Evolutionary conservation across 2,113 vertebrate species (phyloP).

Genomic region (Brachyistius frenatus): DNA sequence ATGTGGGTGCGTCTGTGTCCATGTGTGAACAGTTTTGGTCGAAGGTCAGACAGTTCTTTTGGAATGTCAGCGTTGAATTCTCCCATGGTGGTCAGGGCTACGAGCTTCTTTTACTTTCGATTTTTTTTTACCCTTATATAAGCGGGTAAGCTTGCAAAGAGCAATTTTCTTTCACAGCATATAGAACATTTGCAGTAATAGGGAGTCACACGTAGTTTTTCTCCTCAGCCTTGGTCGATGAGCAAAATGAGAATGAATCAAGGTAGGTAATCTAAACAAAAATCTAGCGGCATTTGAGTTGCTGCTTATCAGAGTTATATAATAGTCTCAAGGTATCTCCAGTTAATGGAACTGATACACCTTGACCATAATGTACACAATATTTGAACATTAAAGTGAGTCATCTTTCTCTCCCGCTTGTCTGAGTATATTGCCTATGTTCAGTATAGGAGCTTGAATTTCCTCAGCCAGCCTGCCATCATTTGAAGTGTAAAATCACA

Average conservation of each 20-base stretch:
- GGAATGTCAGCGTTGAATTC: constrained; percentile 57
- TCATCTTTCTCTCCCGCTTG: too few relatives aligned
- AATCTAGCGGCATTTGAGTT: not conserved
- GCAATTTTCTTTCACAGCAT: not conserved
- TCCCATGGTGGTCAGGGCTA: constrained; percentile 20
- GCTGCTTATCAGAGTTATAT: too few relatives aligned
- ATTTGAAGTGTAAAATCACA: not conserved
- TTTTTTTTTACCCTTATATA: constrained; percentile 28
- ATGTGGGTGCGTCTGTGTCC: constrained; percentile 12
- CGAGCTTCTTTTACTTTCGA: constrained; percentile 11
- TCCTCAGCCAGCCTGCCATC: not conserved
- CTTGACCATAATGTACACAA: too few relatives aligned
- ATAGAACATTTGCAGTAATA: not conserved
- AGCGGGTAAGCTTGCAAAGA: not conserved
- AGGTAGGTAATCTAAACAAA: not conserved
- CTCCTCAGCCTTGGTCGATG: not conserved
- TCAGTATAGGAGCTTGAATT: too few relatives aligned
- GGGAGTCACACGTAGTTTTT: not conserved
- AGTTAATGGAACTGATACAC: too few relatives aligned
- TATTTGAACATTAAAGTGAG: too few relatives aligned
- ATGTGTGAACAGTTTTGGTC: constrained; percentile 35
- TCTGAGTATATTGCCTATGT: too few relatives aligned
- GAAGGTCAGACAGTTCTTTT: constrained; percentile 44
- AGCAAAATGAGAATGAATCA: not conserved
- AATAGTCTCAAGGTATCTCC: too few relatives aligned